Evolutionary conservation across 30 jellyfish, hydroid and myxozoan genomes (phyloP).

Genomic region (Hydractinia symbiolongicarpus): DNA sequence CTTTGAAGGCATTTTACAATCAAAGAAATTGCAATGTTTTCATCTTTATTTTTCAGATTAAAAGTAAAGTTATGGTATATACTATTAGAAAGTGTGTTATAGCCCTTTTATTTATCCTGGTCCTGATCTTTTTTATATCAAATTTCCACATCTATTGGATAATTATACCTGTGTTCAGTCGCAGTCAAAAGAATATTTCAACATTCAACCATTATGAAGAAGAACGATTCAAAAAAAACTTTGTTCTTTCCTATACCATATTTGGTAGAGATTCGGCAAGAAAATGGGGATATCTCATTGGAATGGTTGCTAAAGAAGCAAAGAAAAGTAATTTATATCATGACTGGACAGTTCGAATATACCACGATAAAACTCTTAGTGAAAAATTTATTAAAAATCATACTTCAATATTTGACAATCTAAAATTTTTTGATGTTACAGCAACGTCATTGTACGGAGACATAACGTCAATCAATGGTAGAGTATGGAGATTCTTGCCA

Average conservation of each 20-base stretch:
- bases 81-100: too few species aligned
- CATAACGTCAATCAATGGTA: not conserved
- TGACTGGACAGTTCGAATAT: not conserved
- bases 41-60: too few species aligned
- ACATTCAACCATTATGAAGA: too few species aligned
- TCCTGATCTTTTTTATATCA: too few species aligned
- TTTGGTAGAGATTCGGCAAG: not conserved
- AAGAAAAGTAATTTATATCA: not conserved
- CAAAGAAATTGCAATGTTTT: too few species aligned
- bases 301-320: not conserved
- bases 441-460: not conserved
- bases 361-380: not conserved
- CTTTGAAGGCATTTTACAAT: too few species aligned
- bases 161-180: too few species aligned
- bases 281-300: constrained; percentile 5
- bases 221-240: not conserved
- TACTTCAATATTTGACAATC: not conserved
- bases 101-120: too few species aligned
- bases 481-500: constrained; percentile 14
- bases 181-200: too few species aligned
- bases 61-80: too few species aligned
- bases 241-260: not conserved
- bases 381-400: too few species aligned
- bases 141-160: too few species aligned
- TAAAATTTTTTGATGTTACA: not conserved